Conservation (phyloP, 2,113 vertebrate genomes). For the Istiophorus platypterus region DNA sequence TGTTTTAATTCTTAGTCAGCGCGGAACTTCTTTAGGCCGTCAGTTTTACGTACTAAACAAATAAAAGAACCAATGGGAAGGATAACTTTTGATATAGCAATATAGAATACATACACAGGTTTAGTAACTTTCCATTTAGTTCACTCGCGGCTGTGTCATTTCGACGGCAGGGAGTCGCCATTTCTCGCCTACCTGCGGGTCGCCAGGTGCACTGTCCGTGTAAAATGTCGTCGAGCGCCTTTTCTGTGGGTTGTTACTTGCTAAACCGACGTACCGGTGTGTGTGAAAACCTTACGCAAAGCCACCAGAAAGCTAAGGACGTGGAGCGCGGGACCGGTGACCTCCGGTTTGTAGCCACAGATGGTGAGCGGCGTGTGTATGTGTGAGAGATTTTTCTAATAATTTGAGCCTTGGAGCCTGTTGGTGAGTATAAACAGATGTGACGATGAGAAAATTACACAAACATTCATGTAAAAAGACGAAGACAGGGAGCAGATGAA, state of each 20-base stretch:
- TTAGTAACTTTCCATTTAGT: not conserved
- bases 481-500: slow-evolving; percentile 22
- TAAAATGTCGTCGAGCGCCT: not conserved
- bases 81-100: not conserved
- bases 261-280: not conserved
- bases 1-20: no score
- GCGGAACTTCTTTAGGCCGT: no score
- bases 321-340: not conserved
- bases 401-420: slow-evolving; percentile 11
- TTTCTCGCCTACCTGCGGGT: slow-evolving; percentile 11
- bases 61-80: no score
- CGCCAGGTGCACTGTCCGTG: slow-evolving; percentile 25
- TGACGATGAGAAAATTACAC: slow-evolving; percentile 6
- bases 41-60: no score
- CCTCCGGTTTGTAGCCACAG: slow-evolving; percentile 7
- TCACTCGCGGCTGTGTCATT: not conserved
- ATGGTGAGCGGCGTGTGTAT: slow-evolving; percentile 19
- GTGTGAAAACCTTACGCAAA: not conserved
- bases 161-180: not conserved
- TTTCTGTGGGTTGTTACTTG: not conserved
- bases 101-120: not conserved
- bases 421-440: slow-evolving; percentile 38
- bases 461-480: slow-evolving; percentile 20
- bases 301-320: not conserved
- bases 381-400: slow-evolving; percentile 3